phyloP scores from a whole-genome alignment of 2,797 vertebrate genomes.

The Gymnopithys bicolor region DNA sequence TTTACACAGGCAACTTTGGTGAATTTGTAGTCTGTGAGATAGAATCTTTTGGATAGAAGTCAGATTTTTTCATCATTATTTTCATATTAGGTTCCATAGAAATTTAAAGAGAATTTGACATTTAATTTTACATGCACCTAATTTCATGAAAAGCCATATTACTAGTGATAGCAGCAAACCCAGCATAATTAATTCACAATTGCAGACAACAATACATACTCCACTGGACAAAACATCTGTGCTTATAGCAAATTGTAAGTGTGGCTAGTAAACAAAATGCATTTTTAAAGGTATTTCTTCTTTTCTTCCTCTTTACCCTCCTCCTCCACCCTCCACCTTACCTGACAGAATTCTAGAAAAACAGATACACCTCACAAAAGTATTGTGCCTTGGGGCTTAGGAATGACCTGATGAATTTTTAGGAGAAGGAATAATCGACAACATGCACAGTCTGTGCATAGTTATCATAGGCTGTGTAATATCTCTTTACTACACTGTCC shows the following conservation, averaged over 20 bases:
- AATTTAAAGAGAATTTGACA: conserved; percentile 33
- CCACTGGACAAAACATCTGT: conserved; percentile 50
- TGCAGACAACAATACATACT: conserved; percentile 1
- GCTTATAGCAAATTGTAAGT: conserved; percentile 30
- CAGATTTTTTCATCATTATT: background rate
- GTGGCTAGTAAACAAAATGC: conserved; percentile 56
- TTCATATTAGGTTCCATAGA: background rate
- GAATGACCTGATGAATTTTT: background rate
- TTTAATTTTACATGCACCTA: conserved; percentile 39
- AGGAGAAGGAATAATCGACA: background rate
- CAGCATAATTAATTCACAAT: conserved; percentile 32
- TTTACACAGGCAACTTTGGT: background rate
- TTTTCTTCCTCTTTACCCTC: background rate
- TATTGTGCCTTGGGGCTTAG: background rate
- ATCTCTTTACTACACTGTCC: background rate
- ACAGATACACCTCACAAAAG: background rate
- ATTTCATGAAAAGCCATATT: conserved; percentile 52
- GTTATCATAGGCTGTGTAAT: too few species aligned
- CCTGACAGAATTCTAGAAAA: background rate
- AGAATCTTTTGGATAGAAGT: background rate
- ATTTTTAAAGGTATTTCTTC: conserved; percentile 35
- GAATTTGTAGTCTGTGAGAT: background rate
- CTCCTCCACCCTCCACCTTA: too few species aligned
- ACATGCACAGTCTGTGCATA: too few species aligned
- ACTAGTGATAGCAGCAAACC: conserved; percentile 55